Percentiles rank a stretch among this genome's conserved stretches.
Evolutionary conservation across 2,113 vertebrate species (phyloP).

Genomic region (Hippocampus abdominalis): DNA sequence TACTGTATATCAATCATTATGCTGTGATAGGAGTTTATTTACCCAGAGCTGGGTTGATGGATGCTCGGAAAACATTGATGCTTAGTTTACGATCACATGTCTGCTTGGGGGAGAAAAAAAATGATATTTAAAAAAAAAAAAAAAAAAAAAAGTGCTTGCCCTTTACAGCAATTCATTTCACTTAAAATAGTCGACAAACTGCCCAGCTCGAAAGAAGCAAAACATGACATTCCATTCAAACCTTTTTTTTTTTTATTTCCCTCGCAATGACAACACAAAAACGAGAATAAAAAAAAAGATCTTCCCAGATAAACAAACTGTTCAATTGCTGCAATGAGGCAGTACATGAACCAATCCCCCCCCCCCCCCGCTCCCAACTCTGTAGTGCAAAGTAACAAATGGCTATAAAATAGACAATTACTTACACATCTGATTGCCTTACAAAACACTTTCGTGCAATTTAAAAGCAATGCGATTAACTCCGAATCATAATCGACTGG

Average conservation of each 20-base stretch:
- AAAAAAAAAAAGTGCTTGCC: not conserved
- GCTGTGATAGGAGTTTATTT: slow-evolving; percentile 15
- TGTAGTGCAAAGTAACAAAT: not conserved
- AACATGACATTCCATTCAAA: not conserved
- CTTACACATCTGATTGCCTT: not conserved
- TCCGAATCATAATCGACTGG: not conserved
- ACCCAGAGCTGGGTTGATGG: slow-evolving; percentile 30
- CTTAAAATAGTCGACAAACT: not conserved
- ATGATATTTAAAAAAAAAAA: slow-evolving; percentile 1
- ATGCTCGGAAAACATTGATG: slow-evolving; percentile 43
- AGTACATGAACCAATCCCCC: slow-evolving; percentile 7
- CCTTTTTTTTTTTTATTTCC: slow-evolving; percentile 14
- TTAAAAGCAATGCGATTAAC: not conserved
- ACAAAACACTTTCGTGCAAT: too few species aligned
- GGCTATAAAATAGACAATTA: not conserved
- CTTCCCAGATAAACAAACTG: slow-evolving; percentile 16
- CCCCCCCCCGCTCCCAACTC: too few species aligned
- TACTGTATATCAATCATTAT: slow-evolving; percentile 23
- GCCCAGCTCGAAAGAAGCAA: not conserved
- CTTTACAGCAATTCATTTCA: not conserved
- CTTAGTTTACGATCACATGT: slow-evolving; percentile 16
- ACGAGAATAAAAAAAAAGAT: slow-evolving; percentile 1
- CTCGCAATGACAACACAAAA: slow-evolving; percentile 17
- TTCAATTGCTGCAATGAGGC: slow-evolving; percentile 20
- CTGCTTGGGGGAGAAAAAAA: not conserved